Evolutionary conservation across 2,888 invertebrate species (phyloP).

Genomic region (Drosophila siamana): DNA sequence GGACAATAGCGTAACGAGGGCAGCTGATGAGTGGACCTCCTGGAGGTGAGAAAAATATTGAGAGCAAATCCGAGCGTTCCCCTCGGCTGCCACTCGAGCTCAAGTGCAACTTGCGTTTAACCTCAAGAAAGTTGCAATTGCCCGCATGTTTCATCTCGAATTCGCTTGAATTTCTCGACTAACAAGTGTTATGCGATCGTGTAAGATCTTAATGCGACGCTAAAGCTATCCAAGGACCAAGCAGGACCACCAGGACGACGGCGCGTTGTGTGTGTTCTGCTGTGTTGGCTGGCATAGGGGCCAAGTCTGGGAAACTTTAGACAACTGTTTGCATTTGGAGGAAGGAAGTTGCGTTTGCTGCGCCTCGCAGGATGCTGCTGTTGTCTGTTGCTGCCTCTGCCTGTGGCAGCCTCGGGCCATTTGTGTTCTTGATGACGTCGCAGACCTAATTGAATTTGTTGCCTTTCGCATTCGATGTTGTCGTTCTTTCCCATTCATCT

Average conservation of each 20-base stretch:
- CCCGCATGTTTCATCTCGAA: conserved; percentile 63
- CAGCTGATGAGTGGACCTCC: conserved; percentile 84
- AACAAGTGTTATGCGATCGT: conserved; percentile 83
- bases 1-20: conserved; percentile 58
- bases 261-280: conserved; percentile 69
- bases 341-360: conserved; percentile 17
- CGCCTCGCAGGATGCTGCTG: conserved; percentile 12
- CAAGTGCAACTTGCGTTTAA: conserved; percentile 80
- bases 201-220: conserved; percentile 45
- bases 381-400: background rate
- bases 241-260: conserved; percentile 68
- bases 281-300: conserved; percentile 53
- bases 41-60: conserved; percentile 85
- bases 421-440: conserved; percentile 56
- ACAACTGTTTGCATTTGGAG: conserved; percentile 29
- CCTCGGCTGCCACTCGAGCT: conserved; percentile 48
- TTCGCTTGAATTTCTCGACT: conserved; percentile 64
- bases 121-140: conserved; percentile 81
- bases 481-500: conserved; percentile 40
- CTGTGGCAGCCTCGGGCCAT: conserved; percentile 46
- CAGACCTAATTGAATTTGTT: conserved; percentile 72
- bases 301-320: conserved; percentile 58
- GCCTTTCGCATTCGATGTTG: conserved; percentile 68
- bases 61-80: conserved; percentile 58
- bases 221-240: conserved; percentile 48